These are phyloP conservation scores for Archocentrus centrarchus DNA, from an alignment of 2,113 vertebrate species.

Conservation along the genomic window DNA sequence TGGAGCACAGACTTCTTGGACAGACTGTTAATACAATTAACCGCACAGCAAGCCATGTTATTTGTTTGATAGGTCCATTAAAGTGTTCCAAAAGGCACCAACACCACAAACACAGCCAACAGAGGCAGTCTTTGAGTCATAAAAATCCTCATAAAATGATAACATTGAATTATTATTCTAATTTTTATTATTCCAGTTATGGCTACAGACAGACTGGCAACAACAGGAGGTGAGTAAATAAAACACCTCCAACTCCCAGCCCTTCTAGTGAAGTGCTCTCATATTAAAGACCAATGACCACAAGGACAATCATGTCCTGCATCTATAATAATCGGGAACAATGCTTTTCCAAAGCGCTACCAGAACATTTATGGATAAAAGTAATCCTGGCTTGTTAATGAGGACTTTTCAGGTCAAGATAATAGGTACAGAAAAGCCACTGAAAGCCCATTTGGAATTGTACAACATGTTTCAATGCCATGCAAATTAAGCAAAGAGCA, in stretches of 20 bases:
- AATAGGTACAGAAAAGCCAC: background rate
- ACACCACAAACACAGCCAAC: background rate
- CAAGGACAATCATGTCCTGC: background rate
- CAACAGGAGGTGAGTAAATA: background rate
- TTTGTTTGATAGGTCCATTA: background rate
- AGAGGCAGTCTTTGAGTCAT: no score
- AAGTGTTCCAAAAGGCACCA: background rate
- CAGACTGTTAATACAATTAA: background rate
- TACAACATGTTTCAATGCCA: constrained; percentile 19
- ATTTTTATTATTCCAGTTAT: background rate
- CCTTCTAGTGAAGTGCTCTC: background rate
- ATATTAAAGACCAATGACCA: background rate
- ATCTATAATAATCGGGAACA: background rate
- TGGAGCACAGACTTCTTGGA: background rate
- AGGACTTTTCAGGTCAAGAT: constrained; percentile 19
- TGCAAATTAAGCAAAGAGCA: constrained; percentile 12
- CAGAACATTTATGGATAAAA: background rate
- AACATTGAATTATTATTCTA: no score
- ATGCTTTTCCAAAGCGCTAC: background rate
- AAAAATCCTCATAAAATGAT: no score
- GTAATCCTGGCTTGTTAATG: background rate
- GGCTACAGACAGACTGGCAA: background rate
- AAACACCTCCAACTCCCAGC: background rate
- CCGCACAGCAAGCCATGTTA: background rate
- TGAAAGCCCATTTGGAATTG: constrained; percentile 10